Evolutionary conservation across 2,888 invertebrate species (phyloP), one percentile per base, ranked within the genome.

Genomic region (Lithophane semibrunnea): DNA sequence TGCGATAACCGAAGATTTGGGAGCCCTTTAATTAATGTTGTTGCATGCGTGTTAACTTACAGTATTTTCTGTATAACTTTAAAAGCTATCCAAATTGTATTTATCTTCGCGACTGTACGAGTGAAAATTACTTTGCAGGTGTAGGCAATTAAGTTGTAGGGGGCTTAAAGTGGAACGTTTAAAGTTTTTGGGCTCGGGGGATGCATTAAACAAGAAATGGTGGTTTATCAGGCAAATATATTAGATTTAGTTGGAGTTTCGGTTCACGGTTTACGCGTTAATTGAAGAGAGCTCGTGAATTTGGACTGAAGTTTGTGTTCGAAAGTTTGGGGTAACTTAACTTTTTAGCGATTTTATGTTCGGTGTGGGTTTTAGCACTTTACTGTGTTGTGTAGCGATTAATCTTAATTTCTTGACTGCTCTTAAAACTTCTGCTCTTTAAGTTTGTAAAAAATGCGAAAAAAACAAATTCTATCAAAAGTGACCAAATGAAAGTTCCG

Each of bases 11-110:
- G 94, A 94, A 94, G 94, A 95, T 96, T 96, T 95, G 93, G 95
- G 91, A 94, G 94, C 94, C 94, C 93, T 95, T 94, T 96, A 95
- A 96, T 96, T 94, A 96, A 95, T 94, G 94, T 95, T 94, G 94
- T 93, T 94, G 93, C 94, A 95, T 93, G 94, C 94, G 94, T 95
- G 94, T 93, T 93, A 89, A 84, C 88, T 92, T 92, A 86, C 91
- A 93, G 90, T 93, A 93, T 92, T 93, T 93, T 92, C 88, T 84
- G 89, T 92, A 91, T 64, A 90, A 86, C 92, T 93, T 92, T 92
- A 91, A 91, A 89, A 90, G 91, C 90, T 89, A 87, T 88, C 88
- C 86, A 88, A 89, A 88, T 82, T 84, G 86, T 89, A 88, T 89
- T 89, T 90, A 89, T 88, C 86, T 90, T 86, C 82, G 78, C 80